These are phyloP conservation scores for Syngnathus rostellatus DNA, from an alignment of 2,797 vertebrate genomes.

Conservation along the genomic window DNA sequence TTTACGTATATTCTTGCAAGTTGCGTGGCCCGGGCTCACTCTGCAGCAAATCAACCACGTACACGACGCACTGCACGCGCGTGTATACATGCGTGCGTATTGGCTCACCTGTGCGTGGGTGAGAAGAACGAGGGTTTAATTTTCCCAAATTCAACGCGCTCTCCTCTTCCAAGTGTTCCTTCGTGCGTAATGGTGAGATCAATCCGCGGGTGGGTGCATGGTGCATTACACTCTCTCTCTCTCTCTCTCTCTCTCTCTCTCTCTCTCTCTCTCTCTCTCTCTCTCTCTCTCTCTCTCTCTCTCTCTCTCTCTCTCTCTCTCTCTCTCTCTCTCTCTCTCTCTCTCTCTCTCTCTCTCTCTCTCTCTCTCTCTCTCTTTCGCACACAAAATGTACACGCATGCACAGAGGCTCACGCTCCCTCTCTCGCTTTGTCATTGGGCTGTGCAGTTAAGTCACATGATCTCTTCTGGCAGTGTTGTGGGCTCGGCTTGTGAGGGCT, in stretches of 20 bases:
- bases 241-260: slow-evolving; percentile 11
- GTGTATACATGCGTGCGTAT: not conserved
- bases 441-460: slow-evolving; percentile 63
- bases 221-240: slow-evolving; percentile 19
- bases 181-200: slow-evolving; percentile 51
- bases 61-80: not conserved
- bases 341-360: not conserved
- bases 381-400: not conserved
- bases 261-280: slow-evolving; percentile 1
- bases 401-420: not conserved
- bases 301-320: slow-evolving; percentile 3
- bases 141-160: slow-evolving; percentile 26
- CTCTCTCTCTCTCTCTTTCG: not conserved
- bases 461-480: slow-evolving; percentile 44
- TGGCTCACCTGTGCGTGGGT: slow-evolving; percentile 42
- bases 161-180: slow-evolving; percentile 28
- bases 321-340: not conserved
- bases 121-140: slow-evolving; percentile 13
- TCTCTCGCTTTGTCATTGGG: slow-evolving; percentile 6
- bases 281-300: slow-evolving; percentile 6
- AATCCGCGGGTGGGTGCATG: slow-evolving; percentile 38
- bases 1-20: not conserved
- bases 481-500: slow-evolving; percentile 82
- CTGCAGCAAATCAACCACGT: not conserved
- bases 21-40: too few species aligned